These are phyloP conservation scores for Acanthosepion lycidas DNA, from an alignment of 2,888 invertebrate species.

Conservation along the genomic window DNA sequence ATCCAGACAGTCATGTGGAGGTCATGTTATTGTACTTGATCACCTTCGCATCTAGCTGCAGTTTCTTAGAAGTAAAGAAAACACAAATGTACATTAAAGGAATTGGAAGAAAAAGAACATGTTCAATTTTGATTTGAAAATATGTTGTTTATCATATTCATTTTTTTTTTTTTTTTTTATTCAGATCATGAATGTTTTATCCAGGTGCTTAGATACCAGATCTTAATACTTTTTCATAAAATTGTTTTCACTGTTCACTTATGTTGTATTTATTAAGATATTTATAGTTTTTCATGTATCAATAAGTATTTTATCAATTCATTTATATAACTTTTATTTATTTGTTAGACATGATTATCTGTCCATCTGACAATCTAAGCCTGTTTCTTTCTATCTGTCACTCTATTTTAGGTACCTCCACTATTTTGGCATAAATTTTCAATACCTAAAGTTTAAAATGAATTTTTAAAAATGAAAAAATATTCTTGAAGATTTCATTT, in stretches of 20 bases:
- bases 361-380: background rate
- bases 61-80: background rate
- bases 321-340: background rate
- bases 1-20: slow-evolving; percentile 7
- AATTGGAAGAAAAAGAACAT: background rate
- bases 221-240: too few relatives aligned
- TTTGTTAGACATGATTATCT: background rate
- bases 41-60: background rate
- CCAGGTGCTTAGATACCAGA: too few relatives aligned
- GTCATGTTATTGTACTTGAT: background rate
- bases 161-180: too few relatives aligned
- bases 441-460: too few relatives aligned
- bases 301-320: background rate
- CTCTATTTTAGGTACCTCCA: background rate
- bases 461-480: too few relatives aligned
- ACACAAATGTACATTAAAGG: background rate
- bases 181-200: too few relatives aligned
- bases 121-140: background rate
- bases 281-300: background rate
- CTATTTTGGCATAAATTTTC: too few relatives aligned
- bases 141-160: too few relatives aligned
- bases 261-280: too few relatives aligned
- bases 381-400: background rate
- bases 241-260: too few relatives aligned
- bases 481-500: too few relatives aligned